Percentiles rank a stretch among this genome's conserved stretches.
Evolutionary conservation across 2,888 invertebrate genomes (phyloP).

Genomic region (Enoplolaimus lenunculus): DNA sequence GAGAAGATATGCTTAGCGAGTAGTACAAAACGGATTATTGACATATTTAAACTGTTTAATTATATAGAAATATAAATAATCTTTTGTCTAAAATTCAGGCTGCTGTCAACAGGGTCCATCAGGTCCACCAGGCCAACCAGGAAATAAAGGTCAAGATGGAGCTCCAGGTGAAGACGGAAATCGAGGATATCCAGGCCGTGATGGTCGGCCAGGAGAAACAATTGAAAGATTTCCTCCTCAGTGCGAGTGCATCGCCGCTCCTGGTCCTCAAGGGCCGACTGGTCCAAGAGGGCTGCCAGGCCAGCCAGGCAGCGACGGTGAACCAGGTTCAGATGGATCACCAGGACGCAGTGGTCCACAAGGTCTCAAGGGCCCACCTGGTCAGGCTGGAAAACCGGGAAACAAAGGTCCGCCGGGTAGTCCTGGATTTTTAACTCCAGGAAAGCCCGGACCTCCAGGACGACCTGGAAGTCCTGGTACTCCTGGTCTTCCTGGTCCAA

Average conservation of each 20-base stretch:
- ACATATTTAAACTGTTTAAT: no score
- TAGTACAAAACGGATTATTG: no score
- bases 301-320: neutral
- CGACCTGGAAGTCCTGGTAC: neutral
- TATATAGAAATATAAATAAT: no score
- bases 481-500: neutral
- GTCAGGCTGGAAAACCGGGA: neutral
- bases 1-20: no score
- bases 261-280: neutral
- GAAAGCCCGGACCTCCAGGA: neutral
- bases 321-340: neutral
- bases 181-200: neutral
- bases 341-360: neutral
- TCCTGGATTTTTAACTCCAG: neutral
- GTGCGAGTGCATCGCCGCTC: neutral
- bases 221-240: neutral
- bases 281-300: neutral
- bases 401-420: neutral
- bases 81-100: neutral
- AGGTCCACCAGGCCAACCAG: neutral
- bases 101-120: neutral
- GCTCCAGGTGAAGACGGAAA: neutral
- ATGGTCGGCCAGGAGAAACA: neutral
- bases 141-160: neutral
- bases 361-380: neutral